Conservation (phyloP, 2,888 invertebrate species). For the Leucophenga montana region DNA sequence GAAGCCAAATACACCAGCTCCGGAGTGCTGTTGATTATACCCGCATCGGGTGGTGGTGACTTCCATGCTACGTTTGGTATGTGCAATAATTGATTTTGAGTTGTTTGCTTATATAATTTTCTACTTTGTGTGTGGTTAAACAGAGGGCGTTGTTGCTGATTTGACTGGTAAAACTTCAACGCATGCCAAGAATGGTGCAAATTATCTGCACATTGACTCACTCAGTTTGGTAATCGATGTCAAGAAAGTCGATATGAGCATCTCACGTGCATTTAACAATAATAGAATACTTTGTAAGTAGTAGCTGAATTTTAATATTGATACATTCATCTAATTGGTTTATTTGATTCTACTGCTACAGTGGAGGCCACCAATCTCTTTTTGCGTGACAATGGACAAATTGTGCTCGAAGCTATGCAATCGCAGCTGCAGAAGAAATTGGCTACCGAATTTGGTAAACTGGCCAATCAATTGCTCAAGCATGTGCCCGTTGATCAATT, state of each 20-base stretch:
- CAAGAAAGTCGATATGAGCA: conserved; percentile 78
- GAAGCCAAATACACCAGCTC: conserved; percentile 80
- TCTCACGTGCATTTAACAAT: conserved; percentile 80
- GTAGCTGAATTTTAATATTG: too few relatives aligned
- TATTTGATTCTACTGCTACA: conserved; percentile 71
- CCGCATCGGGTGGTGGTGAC: conserved; percentile 81
- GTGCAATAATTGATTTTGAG: not conserved
- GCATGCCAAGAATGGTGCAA: conserved; percentile 72
- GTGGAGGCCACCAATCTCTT: conserved; percentile 83
- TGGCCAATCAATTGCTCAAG: conserved; percentile 79
- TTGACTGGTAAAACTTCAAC: conserved; percentile 77
- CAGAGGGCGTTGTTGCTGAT: conserved; percentile 77
- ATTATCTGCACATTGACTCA: conserved; percentile 78
- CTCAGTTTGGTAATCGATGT: conserved; percentile 78
- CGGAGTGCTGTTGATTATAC: conserved; percentile 80
- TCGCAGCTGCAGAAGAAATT: conserved; percentile 80
- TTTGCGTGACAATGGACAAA: conserved; percentile 80
- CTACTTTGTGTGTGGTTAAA: too few relatives aligned
- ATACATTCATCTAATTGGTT: too few relatives aligned
- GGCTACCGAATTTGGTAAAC: conserved; percentile 77
- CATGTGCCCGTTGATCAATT: conserved; percentile 79
- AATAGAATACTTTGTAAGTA: conserved; percentile 81
- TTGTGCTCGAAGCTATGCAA: conserved; percentile 81
- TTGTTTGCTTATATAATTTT: not conserved
- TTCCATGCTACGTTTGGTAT: conserved; percentile 79